Percentiles rank a stretch among this genome's conserved stretches.
These are phyloP conservation scores for Andrena haemorrhoa DNA, from an alignment of 2,888 invertebrate species.

Conservation along the genomic window DNA sequence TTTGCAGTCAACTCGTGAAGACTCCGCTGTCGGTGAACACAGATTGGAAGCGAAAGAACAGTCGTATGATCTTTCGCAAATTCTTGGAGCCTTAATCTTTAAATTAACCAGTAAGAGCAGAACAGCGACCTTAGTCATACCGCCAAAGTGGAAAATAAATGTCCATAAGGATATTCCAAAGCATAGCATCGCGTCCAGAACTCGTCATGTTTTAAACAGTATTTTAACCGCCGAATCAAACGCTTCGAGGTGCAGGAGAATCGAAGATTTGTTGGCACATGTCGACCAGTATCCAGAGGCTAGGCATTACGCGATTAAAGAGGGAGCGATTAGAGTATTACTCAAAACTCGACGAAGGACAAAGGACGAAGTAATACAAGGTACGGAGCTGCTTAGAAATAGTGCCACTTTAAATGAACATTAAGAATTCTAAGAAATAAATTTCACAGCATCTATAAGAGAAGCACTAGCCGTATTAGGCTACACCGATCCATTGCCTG, in stretches of 20 bases:
- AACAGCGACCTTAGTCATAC: constrained; percentile 71
- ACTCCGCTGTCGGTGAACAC: constrained; percentile 9
- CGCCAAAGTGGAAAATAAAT: constrained; percentile 86
- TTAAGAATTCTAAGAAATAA: constrained; percentile 69
- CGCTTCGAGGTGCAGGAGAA: constrained; percentile 87
- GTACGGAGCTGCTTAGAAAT: constrained; percentile 60
- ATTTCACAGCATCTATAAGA: constrained; percentile 77
- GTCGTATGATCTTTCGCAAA: constrained; percentile 82
- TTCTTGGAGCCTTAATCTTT: constrained; percentile 84
- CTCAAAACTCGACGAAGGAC: constrained; percentile 86
- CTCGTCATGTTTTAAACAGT: constrained; percentile 89
- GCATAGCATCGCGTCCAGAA: constrained; percentile 88
- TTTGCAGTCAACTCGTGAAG: constrained; percentile 39
- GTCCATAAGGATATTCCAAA: constrained; percentile 82
- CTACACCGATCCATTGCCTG: constrained; percentile 88
- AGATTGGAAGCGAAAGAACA: constrained; percentile 65
- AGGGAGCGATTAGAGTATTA: constrained; percentile 89
- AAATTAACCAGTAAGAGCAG: constrained; percentile 80
- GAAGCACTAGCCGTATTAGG: constrained; percentile 91
- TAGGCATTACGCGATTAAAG: constrained; percentile 90
- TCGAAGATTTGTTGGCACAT: constrained; percentile 90
- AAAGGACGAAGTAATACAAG: constrained; percentile 81
- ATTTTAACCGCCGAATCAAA: constrained; percentile 87
- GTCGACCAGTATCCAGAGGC: constrained; percentile 91
- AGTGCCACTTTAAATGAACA: neutral